Percentiles rank a stretch among this genome's conserved stretches.
Conservation (phyloP, 2,113 vertebrate genomes). For the Hypocryptadius cinnamomeus region DNA sequence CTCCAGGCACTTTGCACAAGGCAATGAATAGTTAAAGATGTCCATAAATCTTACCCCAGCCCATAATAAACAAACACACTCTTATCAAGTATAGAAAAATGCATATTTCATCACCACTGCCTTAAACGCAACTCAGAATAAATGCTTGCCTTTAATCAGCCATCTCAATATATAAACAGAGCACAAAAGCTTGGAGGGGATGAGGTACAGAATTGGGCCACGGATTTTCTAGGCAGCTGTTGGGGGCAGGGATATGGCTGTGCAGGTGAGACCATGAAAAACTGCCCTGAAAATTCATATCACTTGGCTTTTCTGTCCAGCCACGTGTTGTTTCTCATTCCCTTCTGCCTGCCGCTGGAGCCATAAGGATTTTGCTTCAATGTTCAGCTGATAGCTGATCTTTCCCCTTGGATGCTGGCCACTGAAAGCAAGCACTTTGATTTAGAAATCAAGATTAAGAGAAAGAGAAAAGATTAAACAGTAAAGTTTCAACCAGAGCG, state of each 20-base stretch:
- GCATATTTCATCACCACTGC: constrained; percentile 42
- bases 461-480: background rate
- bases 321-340: background rate
- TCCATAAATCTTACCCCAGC: constrained; percentile 43
- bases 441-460: constrained; percentile 11
- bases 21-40: constrained; percentile 30
- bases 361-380: background rate
- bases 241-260: background rate
- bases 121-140: background rate
- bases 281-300: background rate
- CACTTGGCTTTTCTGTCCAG: background rate
- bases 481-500: background rate
- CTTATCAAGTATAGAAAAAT: constrained; percentile 47
- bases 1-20: background rate
- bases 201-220: background rate
- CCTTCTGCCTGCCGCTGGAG: background rate
- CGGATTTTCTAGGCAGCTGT: background rate
- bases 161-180: background rate
- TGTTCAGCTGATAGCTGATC: background rate
- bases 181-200: background rate
- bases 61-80: constrained; percentile 37
- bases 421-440: background rate
- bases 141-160: constrained; percentile 32
- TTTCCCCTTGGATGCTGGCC: background rate
- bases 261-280: background rate